Evolutionary conservation across 30 jellyfish, hydroid and myxozoan genomes (phyloP), one percentile per base, ranked within the genome.

Genomic region (Hydractinia symbiolongicarpus): DNA sequence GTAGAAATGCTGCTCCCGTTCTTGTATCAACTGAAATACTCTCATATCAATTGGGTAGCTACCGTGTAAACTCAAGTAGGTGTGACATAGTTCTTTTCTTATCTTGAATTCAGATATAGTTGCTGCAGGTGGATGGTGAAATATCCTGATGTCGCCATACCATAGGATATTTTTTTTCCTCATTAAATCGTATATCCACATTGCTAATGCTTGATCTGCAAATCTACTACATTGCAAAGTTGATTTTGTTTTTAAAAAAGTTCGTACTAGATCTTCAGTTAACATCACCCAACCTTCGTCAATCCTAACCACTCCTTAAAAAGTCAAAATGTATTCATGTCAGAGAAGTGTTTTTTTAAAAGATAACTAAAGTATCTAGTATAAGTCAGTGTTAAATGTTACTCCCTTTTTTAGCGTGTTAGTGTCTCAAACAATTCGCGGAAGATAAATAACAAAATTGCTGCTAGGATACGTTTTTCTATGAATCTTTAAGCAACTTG

Each of bases 191-290:
- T 88, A 88, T 13, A 88, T 82, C 96, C 96, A 88, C 93, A 88
- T 88, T 54, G 96, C 96, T 53, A 88, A 82, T 4, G 96, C 96
- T 78, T 88, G 96, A 84, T 88, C 96, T 5, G 86, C 96, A 70
- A 57, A 88, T 72, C 83, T 88, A 70, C 83, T 90, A 81, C 96
- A 88, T 70, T 74, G 44, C 6, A 88, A 73, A 19, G 79, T 44
- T 51, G 83, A 84, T 54, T 54, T 69, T 78, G 79, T 85, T 50
- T 76, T 83, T 9, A 82, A 40, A 71, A 88, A 88, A 53, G 78
- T 90, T 8, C 79, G 62, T 11, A 88, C 87, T 16, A 88, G 92
- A 54, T 88, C 96, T 5, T 81, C 86, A 5, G 94, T n/a, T 49
- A 88, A 79, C n/a, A 88, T 82, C 87, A 88, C 74, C 94, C 88